Conservation (phyloP, 2,113 vertebrate species). For the Lanius collurio region DNA sequence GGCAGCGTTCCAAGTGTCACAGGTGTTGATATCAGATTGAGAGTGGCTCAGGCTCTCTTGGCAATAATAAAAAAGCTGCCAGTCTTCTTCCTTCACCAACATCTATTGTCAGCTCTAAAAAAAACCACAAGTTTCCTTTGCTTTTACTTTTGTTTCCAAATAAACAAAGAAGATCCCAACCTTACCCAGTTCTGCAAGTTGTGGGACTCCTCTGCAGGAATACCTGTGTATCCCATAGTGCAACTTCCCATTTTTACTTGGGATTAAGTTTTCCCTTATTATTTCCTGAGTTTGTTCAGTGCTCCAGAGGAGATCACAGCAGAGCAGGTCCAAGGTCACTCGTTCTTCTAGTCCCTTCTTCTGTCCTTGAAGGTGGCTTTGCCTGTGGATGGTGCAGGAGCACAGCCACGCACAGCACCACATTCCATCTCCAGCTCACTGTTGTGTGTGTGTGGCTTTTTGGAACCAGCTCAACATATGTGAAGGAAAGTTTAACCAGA, state of each 20-base stretch:
- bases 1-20: slow-evolving; percentile 61
- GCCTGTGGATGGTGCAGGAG: neutral
- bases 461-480: slow-evolving; percentile 10
- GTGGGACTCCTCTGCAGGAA: neutral
- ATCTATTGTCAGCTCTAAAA: neutral
- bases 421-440: neutral
- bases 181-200: neutral
- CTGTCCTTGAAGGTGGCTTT: neutral
- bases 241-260: neutral
- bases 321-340: neutral
- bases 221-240: rapidly evolving
- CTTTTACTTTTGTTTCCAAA: neutral
- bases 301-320: neutral
- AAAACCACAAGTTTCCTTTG: neutral
- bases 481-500: slow-evolving; percentile 68
- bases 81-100: slow-evolving; percentile 3
- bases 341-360: neutral
- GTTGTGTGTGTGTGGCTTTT: slow-evolving; percentile 10
- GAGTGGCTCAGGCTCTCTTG: slow-evolving; percentile 36
- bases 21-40: slow-evolving; percentile 50
- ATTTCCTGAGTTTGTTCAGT: neutral
- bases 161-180: neutral
- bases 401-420: neutral
- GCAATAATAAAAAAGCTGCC: slow-evolving; percentile 45
- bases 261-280: neutral